These are phyloP conservation scores for rabbit (Oryctolagus cuniculus) DNA, from an alignment of 2,113 vertebrate genomes.

Conservation along the genomic window DNA sequence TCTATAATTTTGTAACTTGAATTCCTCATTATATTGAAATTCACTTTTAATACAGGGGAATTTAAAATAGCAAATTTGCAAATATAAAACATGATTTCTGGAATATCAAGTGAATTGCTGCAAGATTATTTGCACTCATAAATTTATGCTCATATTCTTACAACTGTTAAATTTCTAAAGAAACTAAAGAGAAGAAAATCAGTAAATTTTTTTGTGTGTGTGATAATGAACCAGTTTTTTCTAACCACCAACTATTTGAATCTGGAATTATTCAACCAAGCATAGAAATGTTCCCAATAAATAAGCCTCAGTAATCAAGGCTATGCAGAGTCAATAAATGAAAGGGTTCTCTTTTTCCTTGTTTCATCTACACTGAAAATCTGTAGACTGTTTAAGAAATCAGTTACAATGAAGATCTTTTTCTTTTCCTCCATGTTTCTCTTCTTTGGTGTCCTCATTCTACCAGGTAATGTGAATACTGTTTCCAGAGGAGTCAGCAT, in stretches of 20 bases:
- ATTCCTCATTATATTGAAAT: not conserved
- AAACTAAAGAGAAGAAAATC: conserved; percentile 7
- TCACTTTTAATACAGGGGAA: not conserved
- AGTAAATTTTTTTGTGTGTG: not conserved
- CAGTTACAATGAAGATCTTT: conserved; percentile 29
- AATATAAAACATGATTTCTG: not conserved
- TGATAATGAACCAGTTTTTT: not conserved
- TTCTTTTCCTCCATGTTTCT: not conserved
- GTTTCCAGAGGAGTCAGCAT: not conserved
- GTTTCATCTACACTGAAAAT: conserved; percentile 19
- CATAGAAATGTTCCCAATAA: not conserved
- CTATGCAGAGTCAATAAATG: not conserved
- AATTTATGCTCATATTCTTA: not conserved
- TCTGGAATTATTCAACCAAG: not conserved
- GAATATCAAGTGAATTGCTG: not conserved
- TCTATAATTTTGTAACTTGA: not conserved
- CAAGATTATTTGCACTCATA: not conserved
- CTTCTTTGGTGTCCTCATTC: not conserved
- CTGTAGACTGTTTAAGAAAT: not conserved
- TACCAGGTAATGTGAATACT: conserved; percentile 4
- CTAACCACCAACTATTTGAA: not conserved
- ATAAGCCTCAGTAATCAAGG: conserved; percentile 7
- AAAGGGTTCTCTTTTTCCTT: not conserved
- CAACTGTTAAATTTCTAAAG: conserved; percentile 10
- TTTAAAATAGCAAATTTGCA: not conserved